These are phyloP conservation scores for Petrocephalus zakoni DNA, from an alignment of 2,113 vertebrate genomes.

Conservation along the genomic window DNA sequence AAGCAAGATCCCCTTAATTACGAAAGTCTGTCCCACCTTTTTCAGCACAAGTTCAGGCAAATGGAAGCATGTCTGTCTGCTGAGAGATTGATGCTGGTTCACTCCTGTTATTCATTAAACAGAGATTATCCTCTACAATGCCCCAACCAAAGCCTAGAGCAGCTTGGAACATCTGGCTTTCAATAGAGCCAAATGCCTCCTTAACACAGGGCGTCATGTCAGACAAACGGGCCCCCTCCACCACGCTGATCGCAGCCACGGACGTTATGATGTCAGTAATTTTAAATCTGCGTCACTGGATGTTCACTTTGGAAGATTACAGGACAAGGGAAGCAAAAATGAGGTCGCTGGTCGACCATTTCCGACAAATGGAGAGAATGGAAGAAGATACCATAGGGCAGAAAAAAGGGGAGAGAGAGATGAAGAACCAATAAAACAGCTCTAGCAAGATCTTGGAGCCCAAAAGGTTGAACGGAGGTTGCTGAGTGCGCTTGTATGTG, in stretches of 20 bases:
- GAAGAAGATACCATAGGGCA: not conserved
- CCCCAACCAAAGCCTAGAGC: conserved; percentile 10
- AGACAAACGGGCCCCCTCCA: conserved; percentile 12
- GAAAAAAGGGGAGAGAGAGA: not conserved
- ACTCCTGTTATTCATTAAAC: conserved; percentile 19
- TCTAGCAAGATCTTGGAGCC: not conserved
- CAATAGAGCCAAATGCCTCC: conserved; percentile 9
- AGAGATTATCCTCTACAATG: conserved; percentile 11
- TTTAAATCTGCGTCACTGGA: not conserved
- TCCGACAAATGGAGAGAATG: not conserved
- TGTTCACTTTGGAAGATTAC: not conserved
- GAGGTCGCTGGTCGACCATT: not conserved
- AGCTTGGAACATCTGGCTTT: conserved; percentile 13
- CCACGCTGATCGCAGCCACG: not conserved
- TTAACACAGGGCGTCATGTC: conserved; percentile 6
- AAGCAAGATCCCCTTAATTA: conserved; percentile 15
- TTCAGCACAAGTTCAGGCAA: conserved; percentile 9
- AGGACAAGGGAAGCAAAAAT: not conserved
- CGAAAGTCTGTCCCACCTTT: conserved; percentile 10
- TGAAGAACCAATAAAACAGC: not conserved
- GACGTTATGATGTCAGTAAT: not conserved
- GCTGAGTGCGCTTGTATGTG: not conserved
- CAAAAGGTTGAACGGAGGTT: not conserved
- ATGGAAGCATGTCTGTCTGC: conserved; percentile 19
- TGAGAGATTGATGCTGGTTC: conserved; percentile 5